Evolutionary conservation across 2,113 vertebrate genomes (phyloP).

Genomic region (Actenoides lindsayi): DNA sequence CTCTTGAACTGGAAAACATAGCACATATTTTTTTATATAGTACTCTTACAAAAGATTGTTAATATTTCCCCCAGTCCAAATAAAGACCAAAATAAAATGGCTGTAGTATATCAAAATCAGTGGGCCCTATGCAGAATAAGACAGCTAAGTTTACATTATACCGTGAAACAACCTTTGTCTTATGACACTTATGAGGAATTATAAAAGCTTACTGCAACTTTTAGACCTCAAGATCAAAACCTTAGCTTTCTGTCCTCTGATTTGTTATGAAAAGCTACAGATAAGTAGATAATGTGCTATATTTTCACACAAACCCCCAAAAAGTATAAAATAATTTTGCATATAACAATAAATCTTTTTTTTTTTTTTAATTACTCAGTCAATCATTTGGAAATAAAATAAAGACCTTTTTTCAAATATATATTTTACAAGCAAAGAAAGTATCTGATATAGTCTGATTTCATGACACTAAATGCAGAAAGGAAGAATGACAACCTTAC

Average conservation of each 20-base stretch:
- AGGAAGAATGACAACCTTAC: not conserved
- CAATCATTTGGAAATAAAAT: not conserved
- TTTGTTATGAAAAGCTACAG: not conserved
- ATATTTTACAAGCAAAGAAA: not conserved
- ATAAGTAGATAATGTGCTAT: not conserved
- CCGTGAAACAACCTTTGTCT: not conserved
- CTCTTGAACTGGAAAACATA: not conserved
- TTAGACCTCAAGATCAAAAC: not conserved
- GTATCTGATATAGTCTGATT: not conserved
- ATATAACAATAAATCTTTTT: not conserved
- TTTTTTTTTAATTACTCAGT: not conserved
- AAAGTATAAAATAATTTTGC: not conserved
- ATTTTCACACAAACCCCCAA: not conserved
- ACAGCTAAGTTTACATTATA: not conserved
- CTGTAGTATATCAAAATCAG: not conserved
- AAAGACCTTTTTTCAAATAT: not conserved
- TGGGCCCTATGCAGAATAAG: not conserved
- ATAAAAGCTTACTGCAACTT: not conserved
- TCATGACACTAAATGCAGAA: not conserved
- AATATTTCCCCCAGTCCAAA: not conserved
- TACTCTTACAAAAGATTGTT: not conserved
- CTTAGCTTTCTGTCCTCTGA: not conserved
- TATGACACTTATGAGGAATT: not conserved
- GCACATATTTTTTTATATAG: not conserved
- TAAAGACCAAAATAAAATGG: not conserved